Percentiles rank a stretch among this genome's conserved stretches.
These are phyloP conservation scores for Drosophila anceps DNA, from an alignment of 2,888 invertebrate genomes.

Conservation along the genomic window DNA sequence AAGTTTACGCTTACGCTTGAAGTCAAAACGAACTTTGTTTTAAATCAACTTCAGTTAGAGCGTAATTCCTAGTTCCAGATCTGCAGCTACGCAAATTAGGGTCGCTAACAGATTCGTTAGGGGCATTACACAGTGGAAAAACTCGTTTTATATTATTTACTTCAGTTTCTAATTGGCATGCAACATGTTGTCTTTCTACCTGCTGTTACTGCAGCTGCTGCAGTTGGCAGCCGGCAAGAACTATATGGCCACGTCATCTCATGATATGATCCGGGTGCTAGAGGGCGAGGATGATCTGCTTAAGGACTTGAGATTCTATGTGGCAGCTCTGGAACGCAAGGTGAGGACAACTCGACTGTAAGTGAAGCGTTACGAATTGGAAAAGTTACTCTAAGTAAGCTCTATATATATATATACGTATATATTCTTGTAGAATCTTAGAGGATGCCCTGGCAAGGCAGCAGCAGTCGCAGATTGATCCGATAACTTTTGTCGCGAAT, in stretches of 20 bases:
- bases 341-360: conserved; percentile 23
- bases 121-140: not conserved
- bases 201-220: not conserved
- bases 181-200: conserved; percentile 16
- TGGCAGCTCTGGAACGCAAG: conserved; percentile 23
- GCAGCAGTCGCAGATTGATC: conserved; percentile 38
- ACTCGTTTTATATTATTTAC: not conserved
- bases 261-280: conserved; percentile 18
- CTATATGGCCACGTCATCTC: conserved; percentile 47
- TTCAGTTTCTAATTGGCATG: not conserved
- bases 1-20: no score
- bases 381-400: not conserved
- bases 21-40: not conserved
- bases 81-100: not conserved
- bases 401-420: not conserved
- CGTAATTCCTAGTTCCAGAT: not conserved
- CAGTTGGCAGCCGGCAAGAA: not conserved
- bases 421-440: conserved; percentile 12
- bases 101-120: conserved; percentile 10
- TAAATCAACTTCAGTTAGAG: not conserved
- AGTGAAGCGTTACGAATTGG: conserved; percentile 1
- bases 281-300: conserved; percentile 40
- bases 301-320: not conserved
- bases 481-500: conserved; percentile 69
- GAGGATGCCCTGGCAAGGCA: conserved; percentile 11